Evolutionary conservation across 92 coral and sea anemone species (phyloP).

Genomic region (Hydrozoanthus gracilis): DNA sequence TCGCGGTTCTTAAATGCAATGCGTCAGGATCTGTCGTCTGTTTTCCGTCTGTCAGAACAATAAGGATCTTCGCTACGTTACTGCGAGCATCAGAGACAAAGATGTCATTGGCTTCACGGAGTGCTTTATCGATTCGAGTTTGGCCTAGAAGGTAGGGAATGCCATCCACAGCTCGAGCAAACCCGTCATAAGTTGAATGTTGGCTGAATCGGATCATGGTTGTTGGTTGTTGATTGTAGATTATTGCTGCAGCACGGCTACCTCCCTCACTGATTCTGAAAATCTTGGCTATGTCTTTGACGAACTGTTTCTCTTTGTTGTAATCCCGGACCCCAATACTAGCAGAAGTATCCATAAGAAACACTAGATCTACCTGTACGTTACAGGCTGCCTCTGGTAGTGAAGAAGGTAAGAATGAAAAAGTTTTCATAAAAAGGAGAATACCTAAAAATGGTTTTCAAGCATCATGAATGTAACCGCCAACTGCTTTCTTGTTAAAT

Average conservation of each 20-base stretch:
- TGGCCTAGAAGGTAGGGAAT: slow-evolving; percentile 71
- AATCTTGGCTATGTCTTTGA: slow-evolving; percentile 76
- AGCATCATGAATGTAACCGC: too few relatives aligned
- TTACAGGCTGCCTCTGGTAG: slow-evolving; percentile 60
- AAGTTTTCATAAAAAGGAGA: not conserved
- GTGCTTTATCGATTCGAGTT: slow-evolving; percentile 77
- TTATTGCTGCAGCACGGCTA: slow-evolving; percentile 72
- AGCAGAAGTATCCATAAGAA: slow-evolving; percentile 80
- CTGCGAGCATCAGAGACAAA: slow-evolving; percentile 6
- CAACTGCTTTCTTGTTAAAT: too few relatives aligned
- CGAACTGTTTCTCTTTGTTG: slow-evolving; percentile 75
- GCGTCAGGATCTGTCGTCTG: slow-evolving; percentile 80
- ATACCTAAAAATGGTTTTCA: too few relatives aligned
- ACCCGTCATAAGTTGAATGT: slow-evolving; percentile 56
- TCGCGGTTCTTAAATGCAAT: slow-evolving; percentile 61
- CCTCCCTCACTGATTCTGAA: slow-evolving; percentile 64
- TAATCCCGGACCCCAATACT: slow-evolving; percentile 72
- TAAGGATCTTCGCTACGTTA: slow-evolving; percentile 49
- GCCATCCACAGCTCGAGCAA: slow-evolving; percentile 67
- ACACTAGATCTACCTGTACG: slow-evolving; percentile 71
- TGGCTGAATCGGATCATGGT: slow-evolving; percentile 60
- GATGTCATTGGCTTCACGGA: slow-evolving; percentile 48
- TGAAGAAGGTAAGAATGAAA: not conserved
- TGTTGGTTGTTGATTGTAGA: slow-evolving; percentile 71
- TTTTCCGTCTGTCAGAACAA: slow-evolving; percentile 75